Base-by-base conservation (phyloP, 2,888 invertebrate species). In the Hololepta plana region DNA sequence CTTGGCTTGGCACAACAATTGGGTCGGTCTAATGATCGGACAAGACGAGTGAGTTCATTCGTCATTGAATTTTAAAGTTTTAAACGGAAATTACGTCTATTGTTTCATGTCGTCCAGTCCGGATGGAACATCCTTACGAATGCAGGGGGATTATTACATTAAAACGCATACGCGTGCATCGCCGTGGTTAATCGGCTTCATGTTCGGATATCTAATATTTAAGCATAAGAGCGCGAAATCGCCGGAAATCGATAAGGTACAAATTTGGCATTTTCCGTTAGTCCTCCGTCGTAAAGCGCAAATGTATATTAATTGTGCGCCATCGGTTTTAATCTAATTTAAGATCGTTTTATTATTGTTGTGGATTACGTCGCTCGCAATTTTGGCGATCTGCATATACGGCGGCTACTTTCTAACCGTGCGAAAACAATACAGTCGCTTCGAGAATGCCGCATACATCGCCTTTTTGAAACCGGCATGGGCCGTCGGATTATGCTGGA, bases 401-500 rank as follows among this genome's bases (percentile, higher is more conserved):
- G 38, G 34, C 16, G 46, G 44, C 4, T 38, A 42, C 29, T 33
- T 38, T 13, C 32, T 46, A 15, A 40, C 34, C 28, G 33, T 36
- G 6, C 22, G 36, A 14, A 34, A 43, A 10, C 7, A 17, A 17
- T 44, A 41, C 17, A 30, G 36, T 12, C 31, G 34, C 30, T 28
- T 36, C 23, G 42, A 40, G 12, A 42, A 46, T 30, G 37, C 44
- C 2, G 33, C 46, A 13, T 40, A 43, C 30, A 39, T 46, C 27
- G 53, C 57, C 0, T 51, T 55, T 26, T 48, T 53, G 39, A 44
- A 59, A 23, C 49, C 58, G 0, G 39, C 42, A 1, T 64, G 64
- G 63, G 51, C 56, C 1, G 14, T 55, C 6, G 55, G 51, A 4
- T 32, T 63, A 2, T 49, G 55, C 0, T 61, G 60, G 60, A 39